Evolutionary conservation across 2,888 invertebrate genomes (phyloP).

Genomic region (Thalpophila matura): DNA sequence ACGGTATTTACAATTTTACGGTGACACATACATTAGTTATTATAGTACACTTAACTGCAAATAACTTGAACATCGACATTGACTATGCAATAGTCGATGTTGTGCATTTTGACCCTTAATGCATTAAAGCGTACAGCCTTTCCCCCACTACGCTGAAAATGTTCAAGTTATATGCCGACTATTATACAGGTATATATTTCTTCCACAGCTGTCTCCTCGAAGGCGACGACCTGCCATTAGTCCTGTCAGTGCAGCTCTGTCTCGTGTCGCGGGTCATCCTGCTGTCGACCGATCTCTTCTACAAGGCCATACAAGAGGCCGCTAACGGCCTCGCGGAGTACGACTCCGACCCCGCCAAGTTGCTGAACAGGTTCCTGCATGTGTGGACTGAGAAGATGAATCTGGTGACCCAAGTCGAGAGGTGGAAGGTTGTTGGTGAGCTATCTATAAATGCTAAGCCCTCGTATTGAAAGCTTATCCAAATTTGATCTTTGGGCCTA

Average conservation of each 20-base stretch:
- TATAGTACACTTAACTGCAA: too few relatives aligned
- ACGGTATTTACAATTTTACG: too few relatives aligned
- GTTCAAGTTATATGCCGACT: too few relatives aligned
- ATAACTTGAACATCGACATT: too few relatives aligned
- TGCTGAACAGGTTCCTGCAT: conserved; percentile 93
- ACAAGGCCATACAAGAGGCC: conserved; percentile 88
- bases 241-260: conserved; percentile 94
- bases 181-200: background rate
- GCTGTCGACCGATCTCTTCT: conserved; percentile 92
- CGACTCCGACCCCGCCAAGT: conserved; percentile 91
- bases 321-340: conserved; percentile 82
- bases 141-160: too few relatives aligned
- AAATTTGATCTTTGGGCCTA: too few relatives aligned
- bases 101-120: too few relatives aligned
- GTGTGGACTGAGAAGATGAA: conserved; percentile 96
- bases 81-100: too few relatives aligned
- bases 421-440: conserved; percentile 95
- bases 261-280: conserved; percentile 95
- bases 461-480: too few relatives aligned
- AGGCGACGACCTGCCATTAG: conserved; percentile 93
- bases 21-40: too few relatives aligned
- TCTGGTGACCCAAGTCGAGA: conserved; percentile 94
- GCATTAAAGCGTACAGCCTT: too few relatives aligned
- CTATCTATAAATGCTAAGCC: background rate
- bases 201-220: conserved; percentile 92